Evolutionary conservation across 2,113 vertebrate species (phyloP).

Genomic region (Trematocara marginatum): DNA sequence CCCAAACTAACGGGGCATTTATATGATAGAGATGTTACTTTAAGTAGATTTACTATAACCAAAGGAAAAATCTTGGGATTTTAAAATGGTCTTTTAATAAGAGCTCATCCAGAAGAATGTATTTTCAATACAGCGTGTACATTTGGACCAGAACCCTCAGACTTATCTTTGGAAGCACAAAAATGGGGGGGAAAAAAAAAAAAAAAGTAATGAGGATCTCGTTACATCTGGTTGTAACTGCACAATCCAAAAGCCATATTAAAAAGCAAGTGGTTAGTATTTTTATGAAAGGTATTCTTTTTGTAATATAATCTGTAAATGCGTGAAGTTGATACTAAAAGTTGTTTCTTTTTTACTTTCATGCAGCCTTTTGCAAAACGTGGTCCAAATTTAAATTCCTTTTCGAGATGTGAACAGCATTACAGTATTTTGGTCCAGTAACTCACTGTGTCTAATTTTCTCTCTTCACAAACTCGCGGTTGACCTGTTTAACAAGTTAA

Average conservation of each 20-base stretch:
- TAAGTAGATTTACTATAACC: constrained; percentile 51
- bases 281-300: constrained; percentile 47
- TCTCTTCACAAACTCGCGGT: constrained; percentile 29
- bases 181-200: neutral
- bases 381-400: constrained; percentile 16
- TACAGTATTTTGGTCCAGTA: constrained; percentile 51
- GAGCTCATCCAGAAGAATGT: constrained; percentile 46
- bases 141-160: constrained; percentile 31
- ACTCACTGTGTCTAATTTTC: constrained; percentile 1
- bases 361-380: constrained; percentile 16
- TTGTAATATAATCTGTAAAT: constrained; percentile 55
- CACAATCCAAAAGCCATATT: constrained; percentile 69
- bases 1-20: neutral
- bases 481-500: constrained; percentile 33
- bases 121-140: constrained; percentile 33
- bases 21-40: constrained; percentile 41
- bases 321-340: constrained; percentile 49
- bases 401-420: constrained; percentile 27
- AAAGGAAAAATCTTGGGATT: constrained; percentile 39
- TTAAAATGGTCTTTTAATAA: constrained; percentile 17
- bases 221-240: constrained; percentile 36
- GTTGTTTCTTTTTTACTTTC: neutral
- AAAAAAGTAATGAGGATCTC: neutral
- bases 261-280: constrained; percentile 32
- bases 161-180: constrained; percentile 59